Evolutionary conservation across 2,888 invertebrate genomes (phyloP), one percentile per base, ranked within the genome.

Genomic region (Seira sanloemensis): DNA sequence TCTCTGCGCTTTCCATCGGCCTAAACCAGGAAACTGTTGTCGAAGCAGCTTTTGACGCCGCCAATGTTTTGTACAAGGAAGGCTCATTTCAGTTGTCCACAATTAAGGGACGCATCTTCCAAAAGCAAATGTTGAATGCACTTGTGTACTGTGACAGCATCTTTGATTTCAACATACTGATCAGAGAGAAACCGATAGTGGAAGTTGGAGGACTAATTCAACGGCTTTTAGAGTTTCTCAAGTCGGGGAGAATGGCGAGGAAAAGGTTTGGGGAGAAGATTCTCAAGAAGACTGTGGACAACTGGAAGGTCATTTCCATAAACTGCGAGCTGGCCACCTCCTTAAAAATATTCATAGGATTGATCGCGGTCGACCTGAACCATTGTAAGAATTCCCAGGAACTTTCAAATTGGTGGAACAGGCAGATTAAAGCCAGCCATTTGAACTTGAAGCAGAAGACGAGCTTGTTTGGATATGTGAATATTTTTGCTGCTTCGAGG

Each of bases 31-130:
- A 27, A 0, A 24, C 16, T 0, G 25, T 87, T 65, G 66, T 80
- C 1, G 66, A 85, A n/a, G 67, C 75, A 9, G 25, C 62, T 12
- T 86, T 86, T 58, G 84, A 87, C 72, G 62, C 85, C 12, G 75
- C 68, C 0, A 72, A 4, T 23, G 73, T 82, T 0, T 74, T 73
- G 1, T 58, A 18, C 12, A 71, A 62, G 12, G 80, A 77, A 12
- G 73, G 65, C 1, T 68, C 76, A 19, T 71, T 74, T 27, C 26
- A 71, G 16, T 27, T 84, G n/a, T 71, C 75, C 9, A 54, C 69
- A 1, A 87, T 87, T 0, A 89, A 86, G 76, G 89, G 89, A 1
- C 85, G 84, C 4, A 21, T 88, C n/a, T 86, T 87, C 46, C 88
- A 87, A 37, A 85, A 87, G 25, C 25, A 72, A 12, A 73, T 89